Conservation (phyloP, 23 tunicate genomes). For the Ciona savignyi region DNA sequence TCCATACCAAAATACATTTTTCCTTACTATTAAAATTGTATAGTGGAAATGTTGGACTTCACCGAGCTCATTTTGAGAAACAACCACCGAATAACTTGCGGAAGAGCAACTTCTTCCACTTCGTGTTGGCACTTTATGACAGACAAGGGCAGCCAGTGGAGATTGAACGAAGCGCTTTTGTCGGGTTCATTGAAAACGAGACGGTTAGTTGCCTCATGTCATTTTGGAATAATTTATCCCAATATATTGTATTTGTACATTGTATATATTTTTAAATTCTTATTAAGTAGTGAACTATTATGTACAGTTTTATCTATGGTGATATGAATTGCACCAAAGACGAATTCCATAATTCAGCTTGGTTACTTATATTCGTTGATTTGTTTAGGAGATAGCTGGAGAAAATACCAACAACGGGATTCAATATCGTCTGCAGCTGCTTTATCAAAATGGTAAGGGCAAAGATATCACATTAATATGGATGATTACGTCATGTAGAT, state of each 20-base stretch:
- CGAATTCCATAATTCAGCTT: too few species aligned
- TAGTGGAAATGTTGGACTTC: conserved; percentile 42
- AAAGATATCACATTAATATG: background rate
- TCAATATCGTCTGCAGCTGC: conserved; percentile 64
- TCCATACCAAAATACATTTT: too few species aligned
- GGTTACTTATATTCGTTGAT: background rate
- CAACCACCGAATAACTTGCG: conserved; percentile 96
- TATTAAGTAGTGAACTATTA: too few species aligned
- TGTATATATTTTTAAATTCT: too few species aligned
- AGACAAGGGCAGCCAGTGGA: conserved; percentile 68
- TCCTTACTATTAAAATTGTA: too few species aligned
- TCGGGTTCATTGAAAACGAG: conserved; percentile 93
- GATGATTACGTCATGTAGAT: background rate
- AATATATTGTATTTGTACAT: too few species aligned
- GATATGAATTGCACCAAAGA: too few species aligned
- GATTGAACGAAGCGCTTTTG: conserved; percentile 48
- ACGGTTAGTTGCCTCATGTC: conserved; percentile 29
- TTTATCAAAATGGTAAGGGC: conserved; percentile 63
- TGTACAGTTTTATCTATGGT: too few species aligned
- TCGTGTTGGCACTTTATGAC: conserved; percentile 72
- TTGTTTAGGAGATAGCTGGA: conserved; percentile 40
- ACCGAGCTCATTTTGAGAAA: conserved; percentile 80
- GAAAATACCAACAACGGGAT: conserved; percentile 98
- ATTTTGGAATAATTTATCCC: background rate
- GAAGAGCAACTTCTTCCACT: conserved; percentile 96